Percentiles rank a stretch among this genome's conserved stretches.
phyloP scores from a whole-genome alignment of 2,797 vertebrate species.

The Falco biarmicus region DNA sequence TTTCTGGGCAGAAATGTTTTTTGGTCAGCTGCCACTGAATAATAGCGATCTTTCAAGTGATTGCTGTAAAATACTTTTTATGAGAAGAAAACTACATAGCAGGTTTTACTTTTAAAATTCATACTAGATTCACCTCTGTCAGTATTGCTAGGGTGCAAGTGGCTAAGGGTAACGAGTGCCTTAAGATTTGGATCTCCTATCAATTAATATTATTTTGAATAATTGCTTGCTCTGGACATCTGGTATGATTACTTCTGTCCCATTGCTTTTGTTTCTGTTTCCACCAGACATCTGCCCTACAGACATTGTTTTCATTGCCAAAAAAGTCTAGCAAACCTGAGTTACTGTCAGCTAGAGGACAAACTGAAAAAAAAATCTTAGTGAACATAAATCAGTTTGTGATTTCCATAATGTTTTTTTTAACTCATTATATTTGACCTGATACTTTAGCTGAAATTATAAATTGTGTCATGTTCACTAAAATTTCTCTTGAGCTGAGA shows the following conservation, averaged over 20 bases:
- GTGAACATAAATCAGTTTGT: not conserved
- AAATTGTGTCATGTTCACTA: not conserved
- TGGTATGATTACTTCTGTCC: slow-evolving; percentile 37
- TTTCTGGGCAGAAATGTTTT: not conserved
- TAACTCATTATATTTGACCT: not conserved
- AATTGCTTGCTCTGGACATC: slow-evolving; percentile 37
- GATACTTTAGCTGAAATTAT: not conserved
- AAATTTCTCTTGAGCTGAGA: not conserved
- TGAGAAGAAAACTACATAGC: not conserved
- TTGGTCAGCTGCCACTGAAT: not conserved
- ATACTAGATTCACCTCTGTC: not conserved
- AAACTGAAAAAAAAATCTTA: not conserved
- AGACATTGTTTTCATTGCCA: slow-evolving; percentile 11
- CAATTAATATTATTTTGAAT: slow-evolving; percentile 7
- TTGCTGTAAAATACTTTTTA: not conserved
- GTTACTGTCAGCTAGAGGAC: not conserved
- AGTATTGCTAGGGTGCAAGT: not conserved
- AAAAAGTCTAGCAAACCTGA: slow-evolving; percentile 12
- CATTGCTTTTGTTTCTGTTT: slow-evolving; percentile 35
- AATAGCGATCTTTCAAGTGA: not conserved
- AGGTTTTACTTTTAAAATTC: not conserved
- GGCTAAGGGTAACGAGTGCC: not conserved
- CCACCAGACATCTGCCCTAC: slow-evolving; percentile 50
- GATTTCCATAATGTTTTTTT: not conserved
- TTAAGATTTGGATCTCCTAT: not conserved